A percentile compares a stretch with the other conserved stretches of the same genome.
Conservation (phyloP, 2,888 invertebrate species). For the Aspidiotus rigidus region DNA sequence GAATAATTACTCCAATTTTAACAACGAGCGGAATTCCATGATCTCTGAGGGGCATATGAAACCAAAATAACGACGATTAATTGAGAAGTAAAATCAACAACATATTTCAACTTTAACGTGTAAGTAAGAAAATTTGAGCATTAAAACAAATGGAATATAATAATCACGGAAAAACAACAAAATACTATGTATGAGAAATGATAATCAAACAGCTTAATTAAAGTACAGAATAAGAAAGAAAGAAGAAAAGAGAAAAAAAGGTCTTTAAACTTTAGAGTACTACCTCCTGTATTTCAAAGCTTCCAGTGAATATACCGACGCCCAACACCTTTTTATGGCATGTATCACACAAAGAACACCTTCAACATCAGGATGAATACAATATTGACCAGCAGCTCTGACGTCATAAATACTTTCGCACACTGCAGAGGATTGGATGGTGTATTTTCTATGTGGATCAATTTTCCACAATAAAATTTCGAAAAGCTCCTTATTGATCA, state of each 20-base stretch:
- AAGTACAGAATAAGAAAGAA: not conserved
- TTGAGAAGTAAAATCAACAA: no score
- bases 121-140: no score
- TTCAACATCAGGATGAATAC: conserved; percentile 61
- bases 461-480: conserved; percentile 39
- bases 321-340: conserved; percentile 67
- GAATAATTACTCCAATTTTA: conserved; percentile 71
- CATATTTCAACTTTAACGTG: no score
- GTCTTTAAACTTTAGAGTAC: conserved; percentile 43
- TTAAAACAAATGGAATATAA: no score
- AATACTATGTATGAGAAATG: not conserved
- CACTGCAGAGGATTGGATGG: conserved; percentile 61
- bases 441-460: conserved; percentile 40
- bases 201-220: no score
- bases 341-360: conserved; percentile 48
- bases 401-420: conserved; percentile 71
- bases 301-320: conserved; percentile 65
- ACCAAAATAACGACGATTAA: not conserved
- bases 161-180: not conserved
- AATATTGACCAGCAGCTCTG: conserved; percentile 77
- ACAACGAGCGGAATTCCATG: conserved; percentile 59
- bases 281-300: conserved; percentile 71
- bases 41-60: conserved; percentile 45
- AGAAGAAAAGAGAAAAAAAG: not conserved
- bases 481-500: not conserved